These are phyloP conservation scores for Bos taurus DNA, from an alignment of 2,113 vertebrate species.

Conservation along the genomic window ARS-UCD2.0 NC_037357.1:87983501-87984000, in stretches of 20 bases:
- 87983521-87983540: background rate
- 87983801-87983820: too few relatives aligned
- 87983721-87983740: too few relatives aligned
- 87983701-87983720: background rate
- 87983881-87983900: background rate
- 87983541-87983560: too few relatives aligned
- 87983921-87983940: background rate
- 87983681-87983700: background rate
- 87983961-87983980: background rate
- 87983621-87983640: background rate
- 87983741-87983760: too few relatives aligned
- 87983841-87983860: background rate
- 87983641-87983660: background rate
- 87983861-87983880: background rate
- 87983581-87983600: background rate
- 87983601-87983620: background rate
- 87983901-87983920: background rate
- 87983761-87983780: too few relatives aligned
- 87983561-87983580: background rate
- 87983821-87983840: too few relatives aligned
- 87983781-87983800: rapidly evolving
- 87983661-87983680: background rate
- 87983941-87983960: background rate
- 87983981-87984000: background rate
- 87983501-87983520: background rate